A percentile compares a stretch with the other conserved stretches of the same genome.
These are phyloP conservation scores for Heloderma charlesbogerti DNA, from an alignment of 2,113 vertebrate species.

Conservation along the genomic window DNA sequence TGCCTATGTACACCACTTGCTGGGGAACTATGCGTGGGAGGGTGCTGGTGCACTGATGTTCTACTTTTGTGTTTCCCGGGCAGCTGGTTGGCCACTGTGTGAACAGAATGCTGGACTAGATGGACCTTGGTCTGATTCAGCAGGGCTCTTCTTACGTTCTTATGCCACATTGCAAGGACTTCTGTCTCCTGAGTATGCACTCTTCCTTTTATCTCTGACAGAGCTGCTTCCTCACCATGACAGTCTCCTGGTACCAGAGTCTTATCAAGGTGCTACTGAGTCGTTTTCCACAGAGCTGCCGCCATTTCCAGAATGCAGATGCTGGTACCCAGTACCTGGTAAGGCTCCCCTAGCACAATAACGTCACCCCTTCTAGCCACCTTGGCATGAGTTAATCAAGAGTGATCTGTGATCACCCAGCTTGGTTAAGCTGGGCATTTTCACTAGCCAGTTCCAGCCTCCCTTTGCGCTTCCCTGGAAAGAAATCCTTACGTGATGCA, in stretches of 20 bases:
- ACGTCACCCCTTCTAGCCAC: neutral
- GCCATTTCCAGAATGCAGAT: constrained; percentile 92
- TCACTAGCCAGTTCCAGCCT: neutral
- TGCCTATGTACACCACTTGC: no score
- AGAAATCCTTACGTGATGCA: neutral
- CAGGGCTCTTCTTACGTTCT: neutral
- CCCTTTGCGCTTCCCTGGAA: neutral
- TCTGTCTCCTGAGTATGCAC: neutral
- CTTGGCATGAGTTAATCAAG: neutral
- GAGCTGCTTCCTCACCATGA: constrained; percentile 98
- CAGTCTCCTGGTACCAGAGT: constrained; percentile 96
- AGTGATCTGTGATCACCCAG: neutral
- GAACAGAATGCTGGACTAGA: no score
- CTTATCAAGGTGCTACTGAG: constrained; percentile 94
- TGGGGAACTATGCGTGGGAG: no score
- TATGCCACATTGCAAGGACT: no score
- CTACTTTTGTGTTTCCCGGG: no score
- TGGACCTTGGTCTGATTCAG: no score
- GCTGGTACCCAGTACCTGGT: constrained; percentile 94
- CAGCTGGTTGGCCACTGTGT: no score
- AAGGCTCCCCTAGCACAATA: constrained; percentile 54
- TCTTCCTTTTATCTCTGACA: constrained; percentile 57
- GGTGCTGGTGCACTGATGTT: no score
- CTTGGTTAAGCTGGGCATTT: neutral
- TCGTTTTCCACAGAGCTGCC: constrained; percentile 96